These are phyloP conservation scores for Octopus bimaculoides DNA, from an alignment of 1,140 invertebrate species.

Conservation along the genomic window DNA sequence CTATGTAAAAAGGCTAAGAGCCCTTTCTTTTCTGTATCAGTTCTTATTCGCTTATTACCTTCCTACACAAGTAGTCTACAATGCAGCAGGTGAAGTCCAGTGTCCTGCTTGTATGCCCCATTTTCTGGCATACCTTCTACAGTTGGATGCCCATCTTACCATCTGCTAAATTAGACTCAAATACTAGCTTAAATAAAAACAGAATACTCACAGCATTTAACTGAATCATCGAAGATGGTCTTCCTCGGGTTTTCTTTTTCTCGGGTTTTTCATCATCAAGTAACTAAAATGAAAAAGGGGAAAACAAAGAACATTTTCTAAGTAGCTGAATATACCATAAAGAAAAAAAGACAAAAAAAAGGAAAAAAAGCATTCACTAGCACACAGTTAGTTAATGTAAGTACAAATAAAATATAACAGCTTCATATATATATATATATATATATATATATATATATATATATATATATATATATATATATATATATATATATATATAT, in stretches of 20 bases:
- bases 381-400: not conserved
- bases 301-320: not conserved
- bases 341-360: not conserved
- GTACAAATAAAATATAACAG: not conserved
- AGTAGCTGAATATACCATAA: too few relatives aligned
- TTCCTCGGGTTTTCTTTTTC: slow-evolving; percentile 45
- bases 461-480: slow-evolving; percentile 5
- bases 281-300: slow-evolving; percentile 27
- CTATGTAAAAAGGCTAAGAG: too few relatives aligned
- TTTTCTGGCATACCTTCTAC: too few relatives aligned
- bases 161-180: too few relatives aligned
- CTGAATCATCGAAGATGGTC: slow-evolving; percentile 31
- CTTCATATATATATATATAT: slow-evolving; percentile 6
- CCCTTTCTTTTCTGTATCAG: too few relatives aligned
- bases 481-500: not conserved
- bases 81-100: too few relatives aligned
- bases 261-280: slow-evolving; percentile 46
- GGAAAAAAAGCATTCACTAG: not conserved
- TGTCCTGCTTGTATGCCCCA: too few relatives aligned
- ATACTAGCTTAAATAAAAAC: too few relatives aligned
- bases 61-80: too few relatives aligned
- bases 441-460: slow-evolving; percentile 18
- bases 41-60: too few relatives aligned
- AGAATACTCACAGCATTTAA: slow-evolving; percentile 27
- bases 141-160: too few relatives aligned